phyloP scores from a whole-genome alignment of 2,113 vertebrate species.

The Apus apus region DNA sequence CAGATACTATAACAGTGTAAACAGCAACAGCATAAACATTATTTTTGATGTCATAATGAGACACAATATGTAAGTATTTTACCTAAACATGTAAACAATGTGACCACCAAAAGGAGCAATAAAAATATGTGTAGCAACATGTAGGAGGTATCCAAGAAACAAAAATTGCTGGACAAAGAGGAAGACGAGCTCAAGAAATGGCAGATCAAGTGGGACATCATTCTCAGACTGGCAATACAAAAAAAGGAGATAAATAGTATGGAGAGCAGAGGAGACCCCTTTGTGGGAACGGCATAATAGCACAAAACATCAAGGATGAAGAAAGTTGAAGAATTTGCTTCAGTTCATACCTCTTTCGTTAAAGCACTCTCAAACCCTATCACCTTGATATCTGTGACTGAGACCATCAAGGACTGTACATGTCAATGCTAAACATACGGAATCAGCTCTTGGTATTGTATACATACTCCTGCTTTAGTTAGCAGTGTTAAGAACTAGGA shows the following conservation, averaged over 20 bases:
- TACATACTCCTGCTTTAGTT: not conserved
- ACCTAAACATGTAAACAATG: not conserved
- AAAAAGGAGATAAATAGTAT: not conserved
- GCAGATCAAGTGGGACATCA: not conserved
- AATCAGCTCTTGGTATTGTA: not conserved
- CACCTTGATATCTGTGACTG: not conserved
- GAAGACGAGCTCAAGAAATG: not conserved
- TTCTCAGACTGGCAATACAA: not conserved
- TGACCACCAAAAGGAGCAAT: not conserved
- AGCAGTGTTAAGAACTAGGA: not conserved
- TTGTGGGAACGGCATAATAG: not conserved
- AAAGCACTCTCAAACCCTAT: not conserved
- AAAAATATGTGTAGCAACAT: not conserved
- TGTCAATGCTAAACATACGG: not conserved
- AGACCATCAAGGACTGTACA: not conserved
- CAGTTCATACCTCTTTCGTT: not conserved
- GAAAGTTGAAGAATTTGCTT: not conserved
- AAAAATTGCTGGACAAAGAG: not conserved
- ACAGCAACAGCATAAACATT: not conserved
- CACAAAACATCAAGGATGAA: not conserved
- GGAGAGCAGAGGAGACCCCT: not conserved
- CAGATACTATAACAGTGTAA: not conserved
- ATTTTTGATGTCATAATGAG: not conserved
- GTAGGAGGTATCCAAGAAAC: not conserved
- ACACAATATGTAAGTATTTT: not conserved